Conservation (phyloP, 2,113 vertebrate species). For the Nerophis ophidion region DNA sequence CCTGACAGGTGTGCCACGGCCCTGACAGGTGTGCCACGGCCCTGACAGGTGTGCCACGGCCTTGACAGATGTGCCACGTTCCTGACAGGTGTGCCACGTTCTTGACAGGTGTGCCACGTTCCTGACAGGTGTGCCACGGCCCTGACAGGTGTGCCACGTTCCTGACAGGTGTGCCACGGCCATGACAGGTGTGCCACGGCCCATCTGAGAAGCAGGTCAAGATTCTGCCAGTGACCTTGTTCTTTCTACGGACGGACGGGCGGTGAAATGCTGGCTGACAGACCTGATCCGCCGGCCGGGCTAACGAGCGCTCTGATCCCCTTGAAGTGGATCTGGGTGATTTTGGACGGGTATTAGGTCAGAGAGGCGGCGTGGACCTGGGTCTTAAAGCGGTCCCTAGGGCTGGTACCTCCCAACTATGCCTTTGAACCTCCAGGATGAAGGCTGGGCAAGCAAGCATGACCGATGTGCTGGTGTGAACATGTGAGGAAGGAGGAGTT, state of each 20-base stretch:
- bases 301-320: conserved; percentile 30
- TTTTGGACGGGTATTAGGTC: conserved; percentile 39
- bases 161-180: conserved; percentile 49
- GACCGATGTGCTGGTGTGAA: conserved; percentile 20
- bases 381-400: conserved; percentile 10
- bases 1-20: conserved; percentile 47
- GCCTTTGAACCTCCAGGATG: conserved; percentile 42
- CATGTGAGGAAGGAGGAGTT: not conserved
- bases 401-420: conserved; percentile 22
- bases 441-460: conserved; percentile 27
- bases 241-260: conserved; percentile 21
- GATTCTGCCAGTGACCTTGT: conserved; percentile 41
- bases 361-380: conserved; percentile 14
- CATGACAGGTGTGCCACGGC: conserved; percentile 46
- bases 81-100: conserved; percentile 47
- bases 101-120: conserved; percentile 47
- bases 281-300: conserved; percentile 19
- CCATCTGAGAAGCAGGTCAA: conserved; percentile 62
- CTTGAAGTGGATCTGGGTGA: conserved; percentile 41
- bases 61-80: conserved; percentile 39
- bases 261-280: conserved; percentile 28
- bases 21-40: conserved; percentile 39
- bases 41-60: conserved; percentile 47
- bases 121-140: conserved; percentile 43
- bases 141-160: conserved; percentile 57